These are phyloP conservation scores for Euwallacea fornicatus DNA, from an alignment of 1,140 invertebrate genomes.

Conservation along the genomic window DNA sequence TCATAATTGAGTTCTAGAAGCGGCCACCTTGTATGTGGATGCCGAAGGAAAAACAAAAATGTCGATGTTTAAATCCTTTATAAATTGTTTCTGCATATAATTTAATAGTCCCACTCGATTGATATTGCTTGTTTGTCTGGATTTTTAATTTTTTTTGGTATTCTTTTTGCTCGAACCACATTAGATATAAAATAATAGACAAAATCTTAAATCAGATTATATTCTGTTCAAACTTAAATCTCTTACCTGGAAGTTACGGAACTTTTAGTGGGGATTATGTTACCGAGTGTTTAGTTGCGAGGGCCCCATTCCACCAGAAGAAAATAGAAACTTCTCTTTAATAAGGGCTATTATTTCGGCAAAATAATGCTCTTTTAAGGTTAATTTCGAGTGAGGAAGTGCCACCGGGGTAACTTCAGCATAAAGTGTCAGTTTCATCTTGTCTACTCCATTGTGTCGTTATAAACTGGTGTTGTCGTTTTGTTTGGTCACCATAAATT, in stretches of 20 bases:
- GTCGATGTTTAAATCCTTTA: too few species aligned
- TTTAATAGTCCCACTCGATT: too few species aligned
- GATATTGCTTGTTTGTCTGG: too few species aligned
- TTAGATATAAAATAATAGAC: too few species aligned
- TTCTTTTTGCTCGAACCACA: too few species aligned
- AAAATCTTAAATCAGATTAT: too few species aligned
- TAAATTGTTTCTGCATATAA: too few species aligned
- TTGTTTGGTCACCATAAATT: too few species aligned
- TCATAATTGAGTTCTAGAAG: too few species aligned
- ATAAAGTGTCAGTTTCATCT: constrained; percentile 20
- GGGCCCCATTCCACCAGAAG: constrained; percentile 13
- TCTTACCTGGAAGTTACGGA: constrained; percentile 4
- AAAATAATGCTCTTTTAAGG: constrained; percentile 22
- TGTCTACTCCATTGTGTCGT: constrained; percentile 9
- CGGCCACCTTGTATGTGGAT: too few species aligned
- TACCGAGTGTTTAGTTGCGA: constrained; percentile 23
- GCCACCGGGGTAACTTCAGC: constrained; percentile 14
- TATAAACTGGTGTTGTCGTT: neutral
- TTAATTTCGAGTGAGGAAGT: constrained; percentile 17
- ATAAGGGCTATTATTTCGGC: constrained; percentile 27
- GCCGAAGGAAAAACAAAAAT: too few species aligned
- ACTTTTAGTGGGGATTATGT: constrained; percentile 9
- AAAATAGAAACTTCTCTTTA: constrained; percentile 25
- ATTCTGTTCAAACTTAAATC: constrained; percentile 10
- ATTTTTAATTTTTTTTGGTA: too few species aligned